A percentile compares a stretch with the other conserved stretches of the same genome.
Conservation (phyloP, 2,888 invertebrate species). For the Latrodectus elegans region DNA sequence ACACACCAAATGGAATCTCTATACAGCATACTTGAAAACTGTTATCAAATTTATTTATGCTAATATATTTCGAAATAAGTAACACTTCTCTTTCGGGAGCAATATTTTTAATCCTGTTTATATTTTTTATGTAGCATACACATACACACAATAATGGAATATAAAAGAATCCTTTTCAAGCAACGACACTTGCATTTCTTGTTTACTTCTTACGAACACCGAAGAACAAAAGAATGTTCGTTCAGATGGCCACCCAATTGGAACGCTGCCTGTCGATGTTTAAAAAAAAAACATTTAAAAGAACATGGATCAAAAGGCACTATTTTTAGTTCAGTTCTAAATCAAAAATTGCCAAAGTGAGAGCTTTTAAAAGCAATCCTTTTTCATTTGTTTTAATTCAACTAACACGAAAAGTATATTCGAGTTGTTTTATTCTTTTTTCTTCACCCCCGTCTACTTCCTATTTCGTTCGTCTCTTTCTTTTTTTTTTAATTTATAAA, state of each 20-base stretch:
- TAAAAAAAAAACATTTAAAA: constrained; percentile 3
- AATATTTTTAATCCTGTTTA: too few species aligned
- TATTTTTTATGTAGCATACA: not conserved
- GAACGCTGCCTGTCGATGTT: constrained; percentile 21
- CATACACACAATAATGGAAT: not conserved
- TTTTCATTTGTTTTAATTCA: constrained; percentile 56
- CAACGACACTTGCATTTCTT: not conserved
- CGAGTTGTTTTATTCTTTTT: constrained; percentile 3
- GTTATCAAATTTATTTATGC: too few species aligned
- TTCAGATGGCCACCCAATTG: constrained; percentile 2
- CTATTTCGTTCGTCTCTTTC: not conserved
- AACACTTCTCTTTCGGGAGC: too few species aligned
- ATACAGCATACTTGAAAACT: too few species aligned
- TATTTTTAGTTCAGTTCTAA: not conserved
- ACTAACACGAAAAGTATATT: constrained; percentile 35
- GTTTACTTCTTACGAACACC: not conserved
- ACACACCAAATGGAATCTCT: too few species aligned
- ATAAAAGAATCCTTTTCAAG: not conserved
- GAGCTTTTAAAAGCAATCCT: constrained; percentile 38
- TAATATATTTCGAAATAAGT: too few species aligned
- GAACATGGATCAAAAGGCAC: too few species aligned
- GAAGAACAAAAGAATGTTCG: not conserved
- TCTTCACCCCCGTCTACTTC: not conserved
- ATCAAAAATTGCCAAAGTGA: constrained; percentile 30
- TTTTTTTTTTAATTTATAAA: not conserved